Percentiles rank a stretch among this genome's conserved stretches.
These are phyloP conservation scores for Clepsis dumicolana DNA, from an alignment of 2,888 invertebrate genomes.

Conservation along the genomic window DNA sequence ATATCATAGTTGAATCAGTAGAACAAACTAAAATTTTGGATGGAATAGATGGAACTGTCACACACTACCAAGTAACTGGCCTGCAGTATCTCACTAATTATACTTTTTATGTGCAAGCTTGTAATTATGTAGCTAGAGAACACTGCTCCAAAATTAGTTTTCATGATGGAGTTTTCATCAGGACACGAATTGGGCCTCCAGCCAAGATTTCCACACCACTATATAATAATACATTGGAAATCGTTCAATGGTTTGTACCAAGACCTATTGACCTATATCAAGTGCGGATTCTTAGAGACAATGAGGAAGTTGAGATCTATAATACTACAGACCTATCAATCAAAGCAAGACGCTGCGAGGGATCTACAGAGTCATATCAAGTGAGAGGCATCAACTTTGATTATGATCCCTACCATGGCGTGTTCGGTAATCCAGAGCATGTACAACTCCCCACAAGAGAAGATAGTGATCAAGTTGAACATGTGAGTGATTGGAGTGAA, in stretches of 20 bases:
- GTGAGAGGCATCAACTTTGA: slow-evolving; percentile 78
- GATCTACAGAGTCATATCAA: slow-evolving; percentile 70
- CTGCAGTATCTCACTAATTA: slow-evolving; percentile 89
- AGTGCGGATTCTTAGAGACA: slow-evolving; percentile 76
- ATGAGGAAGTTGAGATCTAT: slow-evolving; percentile 56
- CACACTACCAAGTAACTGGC: slow-evolving; percentile 43
- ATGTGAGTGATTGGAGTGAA: slow-evolving; percentile 76
- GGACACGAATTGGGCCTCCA: slow-evolving; percentile 88
- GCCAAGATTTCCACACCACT: slow-evolving; percentile 69
- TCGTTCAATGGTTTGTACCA: slow-evolving; percentile 83
- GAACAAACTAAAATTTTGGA: slow-evolving; percentile 12
- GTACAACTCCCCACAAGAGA: slow-evolving; percentile 56
- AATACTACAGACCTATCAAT: slow-evolving; percentile 64
- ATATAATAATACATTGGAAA: slow-evolving; percentile 62
- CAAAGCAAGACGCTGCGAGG: slow-evolving; percentile 66
- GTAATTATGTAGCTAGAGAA: slow-evolving; percentile 83
- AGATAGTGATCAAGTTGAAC: slow-evolving; percentile 51
- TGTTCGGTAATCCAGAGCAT: slow-evolving; percentile 57
- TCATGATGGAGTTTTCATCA: slow-evolving; percentile 80
- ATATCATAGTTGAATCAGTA: slow-evolving; percentile 63
- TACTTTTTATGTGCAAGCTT: slow-evolving; percentile 89
- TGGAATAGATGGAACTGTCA: slow-evolving; percentile 21
- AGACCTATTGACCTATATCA: slow-evolving; percentile 87
- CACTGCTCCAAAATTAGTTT: slow-evolving; percentile 85
- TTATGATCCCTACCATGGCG: slow-evolving; percentile 67